Base-by-base conservation (phyloP, 2,797 vertebrate genomes). In the Pangasius sanitwongsei region DNA sequence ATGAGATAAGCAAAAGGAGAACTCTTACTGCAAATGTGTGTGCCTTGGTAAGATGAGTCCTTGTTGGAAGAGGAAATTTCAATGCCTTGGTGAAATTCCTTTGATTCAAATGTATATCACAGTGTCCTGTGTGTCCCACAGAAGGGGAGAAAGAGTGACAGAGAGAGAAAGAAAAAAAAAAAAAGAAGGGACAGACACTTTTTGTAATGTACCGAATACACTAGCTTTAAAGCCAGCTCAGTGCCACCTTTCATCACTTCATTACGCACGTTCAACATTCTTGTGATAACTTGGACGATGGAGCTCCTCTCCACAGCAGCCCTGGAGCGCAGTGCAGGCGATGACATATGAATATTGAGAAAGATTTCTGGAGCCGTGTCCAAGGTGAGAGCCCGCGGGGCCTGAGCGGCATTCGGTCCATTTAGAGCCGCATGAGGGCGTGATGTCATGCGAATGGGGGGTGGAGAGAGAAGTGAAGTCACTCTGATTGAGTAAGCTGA, bases 261-360 rank as follows among this genome's bases (percentile, higher is more conserved):
- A 81, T 75, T 87, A 88, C 91, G 92, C 92, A 91, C 89, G 89
- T 89, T 87, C 90, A 92, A 86, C 92, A 94, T 93, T 92, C 92
- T 77, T 84, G 75, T 61, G 87, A 91, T 90, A 91, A 89, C 83
- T 90, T 89, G 89, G 91, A 92, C 84, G 83, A 87, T 87, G n/a
- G 86, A 86, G 67, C 57, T 44, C 37, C 83, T 83, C 89, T 92
- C 85, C 34, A 61, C 87, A 86, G 80, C 87, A 87, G 89, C 90
- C 85, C 89, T 89, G 87, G 86, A 88, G 86, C 83, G 5, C 84
- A 81, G 88, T 57, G 88, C 67, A 80, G 85, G 88, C 75, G 81
- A 92, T 92, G 89, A 92, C 89, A 90, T 92, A 85, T 91, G 89
- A 89, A 89, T 61, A 87, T 88, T 88, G 83, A 89, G 86, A 90